Conservation (phyloP, 2,113 vertebrate genomes). For the Caranx ignobilis region DNA sequence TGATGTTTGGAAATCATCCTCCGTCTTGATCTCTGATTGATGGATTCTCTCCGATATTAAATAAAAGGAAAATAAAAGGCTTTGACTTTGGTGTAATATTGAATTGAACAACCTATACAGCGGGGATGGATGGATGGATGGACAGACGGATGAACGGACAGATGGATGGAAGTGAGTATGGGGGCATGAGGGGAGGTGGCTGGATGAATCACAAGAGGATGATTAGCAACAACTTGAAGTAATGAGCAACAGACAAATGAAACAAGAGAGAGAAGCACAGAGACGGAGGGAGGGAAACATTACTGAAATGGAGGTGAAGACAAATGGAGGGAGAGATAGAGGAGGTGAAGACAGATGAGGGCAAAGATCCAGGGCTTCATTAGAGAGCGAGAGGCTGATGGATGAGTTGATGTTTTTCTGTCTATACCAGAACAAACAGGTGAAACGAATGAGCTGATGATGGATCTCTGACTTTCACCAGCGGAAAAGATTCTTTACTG, state of each 20-base stretch:
- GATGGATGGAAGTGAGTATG: background rate
- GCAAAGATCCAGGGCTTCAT: background rate
- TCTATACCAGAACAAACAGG: background rate
- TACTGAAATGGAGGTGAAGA: background rate
- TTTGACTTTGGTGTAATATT: too few relatives aligned
- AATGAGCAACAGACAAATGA: conserved; percentile 12
- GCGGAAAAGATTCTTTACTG: background rate
- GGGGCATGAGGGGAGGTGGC: background rate
- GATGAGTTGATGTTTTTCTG: background rate
- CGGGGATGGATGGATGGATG: background rate
- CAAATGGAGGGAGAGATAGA: background rate
- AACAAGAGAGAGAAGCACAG: background rate
- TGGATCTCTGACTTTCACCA: background rate
- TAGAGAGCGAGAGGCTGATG: conserved; percentile 7
- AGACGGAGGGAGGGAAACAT: background rate
- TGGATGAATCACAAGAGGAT: background rate
- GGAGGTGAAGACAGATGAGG: background rate
- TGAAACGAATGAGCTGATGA: background rate
- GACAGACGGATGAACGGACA: background rate
- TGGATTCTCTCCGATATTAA: too few relatives aligned
- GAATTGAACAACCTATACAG: too few relatives aligned
- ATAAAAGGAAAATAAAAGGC: too few relatives aligned
- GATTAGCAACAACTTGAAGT: conserved; percentile 3
- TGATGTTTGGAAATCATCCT: too few relatives aligned
- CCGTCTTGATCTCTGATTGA: too few relatives aligned